Conservation (phyloP, 2,113 vertebrate species). For the Arizona elegans region DNA sequence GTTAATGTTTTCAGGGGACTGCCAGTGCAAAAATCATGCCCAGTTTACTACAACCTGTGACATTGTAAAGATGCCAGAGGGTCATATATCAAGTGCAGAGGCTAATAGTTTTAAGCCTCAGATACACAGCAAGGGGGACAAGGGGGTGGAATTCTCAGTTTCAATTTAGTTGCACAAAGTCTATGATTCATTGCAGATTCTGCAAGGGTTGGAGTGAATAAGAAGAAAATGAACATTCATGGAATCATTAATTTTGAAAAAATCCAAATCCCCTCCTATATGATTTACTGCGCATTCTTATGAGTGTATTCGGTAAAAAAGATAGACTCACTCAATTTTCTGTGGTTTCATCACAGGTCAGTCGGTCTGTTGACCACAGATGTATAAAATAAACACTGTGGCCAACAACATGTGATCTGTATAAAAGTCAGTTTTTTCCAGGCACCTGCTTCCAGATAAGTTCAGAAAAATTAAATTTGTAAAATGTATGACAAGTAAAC, state of each 20-base stretch:
- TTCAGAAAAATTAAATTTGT: neutral
- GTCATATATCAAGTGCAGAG: slow-evolving; percentile 59
- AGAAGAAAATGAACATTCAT: neutral
- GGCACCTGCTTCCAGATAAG: neutral
- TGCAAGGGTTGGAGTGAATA: neutral
- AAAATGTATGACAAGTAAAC: neutral
- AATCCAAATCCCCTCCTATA: neutral
- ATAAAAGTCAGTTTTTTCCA: neutral
- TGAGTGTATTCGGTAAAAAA: neutral
- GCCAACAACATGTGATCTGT: neutral
- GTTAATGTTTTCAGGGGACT: neutral
- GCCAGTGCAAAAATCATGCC: slow-evolving; percentile 52
- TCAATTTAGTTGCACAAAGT: slow-evolving; percentile 19
- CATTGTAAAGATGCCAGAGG: slow-evolving; percentile 36
- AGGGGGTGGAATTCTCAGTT: neutral
- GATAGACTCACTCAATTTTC: neutral
- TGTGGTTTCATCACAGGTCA: neutral
- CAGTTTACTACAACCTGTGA: slow-evolving; percentile 52
- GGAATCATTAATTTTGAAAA: neutral
- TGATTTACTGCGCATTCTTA: neutral
- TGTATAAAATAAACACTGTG: neutral
- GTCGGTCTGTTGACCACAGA: neutral
- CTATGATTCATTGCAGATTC: slow-evolving; percentile 7
- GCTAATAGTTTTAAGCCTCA: slow-evolving; percentile 37
- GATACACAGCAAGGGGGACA: slow-evolving; percentile 18